phyloP scores from a whole-genome alignment of 2,113 vertebrate genomes.

The Connochaetes taurinus region DNA sequence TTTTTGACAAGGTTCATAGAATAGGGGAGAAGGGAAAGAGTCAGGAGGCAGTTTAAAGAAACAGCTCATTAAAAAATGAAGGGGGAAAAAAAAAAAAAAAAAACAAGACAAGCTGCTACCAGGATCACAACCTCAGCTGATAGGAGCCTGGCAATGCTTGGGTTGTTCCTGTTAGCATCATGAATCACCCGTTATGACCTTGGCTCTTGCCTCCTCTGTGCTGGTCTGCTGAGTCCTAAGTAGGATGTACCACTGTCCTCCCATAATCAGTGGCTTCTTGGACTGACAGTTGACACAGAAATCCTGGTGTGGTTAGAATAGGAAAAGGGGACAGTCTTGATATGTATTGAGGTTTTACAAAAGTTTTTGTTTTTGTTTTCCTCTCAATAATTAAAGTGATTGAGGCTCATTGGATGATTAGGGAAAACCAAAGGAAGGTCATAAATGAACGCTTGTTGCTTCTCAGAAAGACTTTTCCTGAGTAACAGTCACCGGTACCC shows the following conservation, averaged over 20 bases:
- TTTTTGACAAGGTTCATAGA: conserved; percentile 67
- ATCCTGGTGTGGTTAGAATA: background rate
- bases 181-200: background rate
- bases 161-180: background rate
- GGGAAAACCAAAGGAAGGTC: background rate
- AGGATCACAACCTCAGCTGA: background rate
- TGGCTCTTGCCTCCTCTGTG: conserved; percentile 28
- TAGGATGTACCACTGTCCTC: background rate
- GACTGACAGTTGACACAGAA: background rate
- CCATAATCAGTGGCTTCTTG: background rate
- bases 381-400: background rate
- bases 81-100: background rate
- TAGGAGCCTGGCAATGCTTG: background rate
- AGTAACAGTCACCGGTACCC: background rate
- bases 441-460: background rate
- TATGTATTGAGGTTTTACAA: background rate
- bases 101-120: background rate
- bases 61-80: conserved; percentile 23
- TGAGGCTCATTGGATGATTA: background rate
- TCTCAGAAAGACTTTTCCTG: background rate
- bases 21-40: conserved; percentile 16
- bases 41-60: conserved; percentile 1
- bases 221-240: background rate
- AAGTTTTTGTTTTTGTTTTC: background rate
- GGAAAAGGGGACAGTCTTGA: background rate